Evolutionary conservation across 2,888 invertebrate genomes (phyloP).

Genomic region (Microctonus aethiopoides): DNA sequence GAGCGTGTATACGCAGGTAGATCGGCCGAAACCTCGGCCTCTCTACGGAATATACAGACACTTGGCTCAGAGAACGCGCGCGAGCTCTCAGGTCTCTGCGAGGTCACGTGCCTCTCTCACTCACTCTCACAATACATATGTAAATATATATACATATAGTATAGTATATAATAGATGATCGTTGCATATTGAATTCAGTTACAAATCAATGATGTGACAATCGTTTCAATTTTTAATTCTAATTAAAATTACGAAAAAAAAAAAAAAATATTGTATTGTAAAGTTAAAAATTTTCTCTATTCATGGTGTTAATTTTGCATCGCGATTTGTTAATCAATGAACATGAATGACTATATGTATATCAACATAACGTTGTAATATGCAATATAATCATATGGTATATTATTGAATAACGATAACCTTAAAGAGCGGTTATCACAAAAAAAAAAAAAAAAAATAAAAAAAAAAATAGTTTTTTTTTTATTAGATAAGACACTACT

Average conservation of each 20-base stretch:
- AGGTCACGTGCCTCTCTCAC: slow-evolving; percentile 55
- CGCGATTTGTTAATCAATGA: background rate
- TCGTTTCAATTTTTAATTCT: too few relatives aligned
- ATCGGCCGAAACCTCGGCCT: slow-evolving; percentile 58
- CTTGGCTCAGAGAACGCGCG: slow-evolving; percentile 45
- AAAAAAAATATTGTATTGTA: too few relatives aligned
- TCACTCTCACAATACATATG: background rate
- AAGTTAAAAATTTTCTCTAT: too few relatives aligned
- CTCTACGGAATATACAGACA: slow-evolving; percentile 59
- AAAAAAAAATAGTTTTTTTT: too few relatives aligned
- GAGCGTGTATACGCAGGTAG: slow-evolving; percentile 58
- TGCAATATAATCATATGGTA: background rate
- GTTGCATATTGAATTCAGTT: too few relatives aligned
- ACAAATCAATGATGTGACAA: too few relatives aligned
- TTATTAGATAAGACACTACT: too few relatives aligned
- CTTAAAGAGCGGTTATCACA: background rate
- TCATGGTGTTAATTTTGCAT: too few relatives aligned
- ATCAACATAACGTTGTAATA: background rate
- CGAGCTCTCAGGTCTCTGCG: slow-evolving; percentile 47
- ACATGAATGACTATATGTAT: background rate
- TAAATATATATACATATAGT: background rate
- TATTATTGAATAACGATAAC: background rate
- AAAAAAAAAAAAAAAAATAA: too few relatives aligned
- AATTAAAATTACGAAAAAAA: too few relatives aligned
- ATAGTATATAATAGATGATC: too few relatives aligned